Base-by-base conservation (phyloP, 2,113 vertebrate species). In the Agelaius phoeniceus region DNA sequence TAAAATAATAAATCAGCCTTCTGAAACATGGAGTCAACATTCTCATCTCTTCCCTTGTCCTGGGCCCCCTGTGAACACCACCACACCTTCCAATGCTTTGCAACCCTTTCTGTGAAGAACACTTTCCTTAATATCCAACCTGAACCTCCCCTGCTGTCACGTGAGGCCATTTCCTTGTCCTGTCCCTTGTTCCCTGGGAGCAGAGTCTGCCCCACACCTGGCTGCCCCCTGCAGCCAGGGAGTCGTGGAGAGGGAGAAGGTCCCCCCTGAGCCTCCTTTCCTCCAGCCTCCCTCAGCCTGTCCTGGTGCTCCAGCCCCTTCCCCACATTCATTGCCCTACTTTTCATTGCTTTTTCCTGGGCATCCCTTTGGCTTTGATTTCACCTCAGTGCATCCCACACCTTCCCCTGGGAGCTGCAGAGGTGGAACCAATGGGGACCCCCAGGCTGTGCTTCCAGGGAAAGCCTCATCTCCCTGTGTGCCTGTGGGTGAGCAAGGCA, bases 391-490 rank as follows among this genome's bases (percentile, higher is more conserved):
- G 27, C 35, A 30, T 2, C 43, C 48, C 14, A 0, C 16, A 15
- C n/a, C 55, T 77, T 49, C 24, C 51, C 24, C 44, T 57, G 49
- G 0, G 1, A 10, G 24, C 59, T 51, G 73, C 15, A 1, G 13
- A 7, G 41, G 30, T 16, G 58, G 52, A 9, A 8, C 2, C 14
- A 2, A 0, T 11, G 33, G 37, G 20, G 13, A 4, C 19, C 16
- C 30, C 39, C 22, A 12, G 48, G 41, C 54, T 73, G 31, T 44
- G 28, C 33, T 49, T 5, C 66, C 15, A 30, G 35, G n/a, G 30
- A 11, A 23, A 7, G 2, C 27, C 69, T 17, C 2, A 0, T 28
- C 6, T 23, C 37, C 30, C 18, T 41, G 11, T 0, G 0, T 10
- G 13, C 35, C 27, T 18, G 43, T 13, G 54, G 24, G 16, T 22